phyloP scores from a whole-genome alignment of 37 sponge, comb jelly and placozoan species.

The Beroe forskalii region DNA sequence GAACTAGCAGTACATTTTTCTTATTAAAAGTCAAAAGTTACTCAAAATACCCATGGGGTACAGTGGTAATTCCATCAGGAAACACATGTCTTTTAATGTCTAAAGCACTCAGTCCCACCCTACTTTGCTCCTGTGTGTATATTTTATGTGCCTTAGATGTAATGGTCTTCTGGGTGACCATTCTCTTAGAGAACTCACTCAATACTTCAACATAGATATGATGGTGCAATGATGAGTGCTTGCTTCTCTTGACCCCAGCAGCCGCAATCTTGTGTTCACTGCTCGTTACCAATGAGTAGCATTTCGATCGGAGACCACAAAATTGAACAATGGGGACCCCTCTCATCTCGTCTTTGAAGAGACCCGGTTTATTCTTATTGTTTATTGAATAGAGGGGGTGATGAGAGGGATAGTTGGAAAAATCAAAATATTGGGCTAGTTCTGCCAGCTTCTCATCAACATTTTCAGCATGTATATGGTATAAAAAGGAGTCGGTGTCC shows the following conservation, averaged over 20 bases:
- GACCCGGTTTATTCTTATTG: not conserved
- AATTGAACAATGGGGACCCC: conserved; percentile 7
- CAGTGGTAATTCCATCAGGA: not conserved
- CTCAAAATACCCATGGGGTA: not conserved
- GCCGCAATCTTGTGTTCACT: not conserved
- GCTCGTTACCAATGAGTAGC: not conserved
- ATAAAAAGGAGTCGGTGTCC: too few species aligned
- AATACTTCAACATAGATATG: not conserved
- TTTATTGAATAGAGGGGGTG: not conserved
- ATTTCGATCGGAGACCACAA: conserved; percentile 5
- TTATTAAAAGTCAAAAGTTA: not conserved
- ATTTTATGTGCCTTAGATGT: conserved; percentile 19
- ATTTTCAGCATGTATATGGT: not conserved
- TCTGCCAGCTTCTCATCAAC: not conserved
- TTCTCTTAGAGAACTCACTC: not conserved
- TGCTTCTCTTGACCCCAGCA: not conserved
- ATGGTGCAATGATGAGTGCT: not conserved
- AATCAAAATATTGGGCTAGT: not conserved
- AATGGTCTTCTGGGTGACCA: not conserved
- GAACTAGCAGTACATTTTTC: too few species aligned
- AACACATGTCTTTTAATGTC: not conserved
- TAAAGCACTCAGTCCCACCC: not conserved
- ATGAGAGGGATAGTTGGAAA: not conserved
- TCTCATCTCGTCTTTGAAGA: conserved; percentile 4
- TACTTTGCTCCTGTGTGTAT: not conserved